Percentiles rank a stretch among this genome's conserved stretches.
These are phyloP conservation scores for Diabrotica balteata DNA, from an alignment of 2,888 invertebrate genomes.

Conservation along the genomic window DNA sequence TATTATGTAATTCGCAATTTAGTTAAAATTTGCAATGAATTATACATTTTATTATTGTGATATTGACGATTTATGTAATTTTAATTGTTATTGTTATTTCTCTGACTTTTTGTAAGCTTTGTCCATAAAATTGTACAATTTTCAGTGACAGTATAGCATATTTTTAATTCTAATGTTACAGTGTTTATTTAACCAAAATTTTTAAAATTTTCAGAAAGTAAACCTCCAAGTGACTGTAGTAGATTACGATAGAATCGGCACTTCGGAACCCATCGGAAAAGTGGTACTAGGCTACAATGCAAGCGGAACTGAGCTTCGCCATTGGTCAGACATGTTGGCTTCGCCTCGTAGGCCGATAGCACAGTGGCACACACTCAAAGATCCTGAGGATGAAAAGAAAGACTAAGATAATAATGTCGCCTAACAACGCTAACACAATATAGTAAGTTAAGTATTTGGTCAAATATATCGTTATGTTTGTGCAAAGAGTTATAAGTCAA, in stretches of 20 bases:
- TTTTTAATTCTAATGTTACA: not conserved
- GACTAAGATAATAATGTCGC: constrained; percentile 65
- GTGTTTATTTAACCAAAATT: not conserved
- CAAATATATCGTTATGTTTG: no score
- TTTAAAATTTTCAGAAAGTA: constrained; percentile 82
- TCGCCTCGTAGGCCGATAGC: constrained; percentile 99
- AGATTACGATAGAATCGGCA: constrained; percentile 99
- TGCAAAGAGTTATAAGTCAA: no score
- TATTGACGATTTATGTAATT: no score
- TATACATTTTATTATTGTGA: no score
- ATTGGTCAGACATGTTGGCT: constrained; percentile 99
- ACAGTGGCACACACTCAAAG: constrained; percentile 99
- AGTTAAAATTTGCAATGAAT: no score
- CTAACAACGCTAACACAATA: constrained; percentile 39
- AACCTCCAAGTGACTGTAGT: constrained; percentile 98
- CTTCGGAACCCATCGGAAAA: constrained; percentile 98
- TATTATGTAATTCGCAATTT: no score
- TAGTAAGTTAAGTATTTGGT: constrained; percentile 27
- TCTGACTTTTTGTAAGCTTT: no score
- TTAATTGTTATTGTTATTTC: no score
- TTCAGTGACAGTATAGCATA: no score
- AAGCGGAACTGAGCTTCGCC: constrained; percentile 96
- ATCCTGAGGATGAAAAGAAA: constrained; percentile 93
- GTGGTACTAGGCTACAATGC: constrained; percentile 97
- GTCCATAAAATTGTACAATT: no score